Conservation (phyloP, 2,797 vertebrate genomes). For the Sparus aurata region DNA sequence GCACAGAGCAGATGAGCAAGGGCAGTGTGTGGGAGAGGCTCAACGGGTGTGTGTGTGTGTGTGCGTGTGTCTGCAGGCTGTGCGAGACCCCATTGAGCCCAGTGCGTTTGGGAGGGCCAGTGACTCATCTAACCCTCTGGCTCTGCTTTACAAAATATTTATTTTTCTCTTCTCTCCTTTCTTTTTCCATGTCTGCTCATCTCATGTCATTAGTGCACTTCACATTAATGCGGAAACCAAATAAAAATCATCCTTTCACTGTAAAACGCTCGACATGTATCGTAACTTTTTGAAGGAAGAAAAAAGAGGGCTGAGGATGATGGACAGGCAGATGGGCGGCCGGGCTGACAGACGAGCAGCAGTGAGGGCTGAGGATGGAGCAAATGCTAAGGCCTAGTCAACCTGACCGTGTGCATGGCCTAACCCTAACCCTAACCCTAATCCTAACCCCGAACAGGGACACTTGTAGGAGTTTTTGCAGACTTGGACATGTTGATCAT, state of each 20-base stretch:
- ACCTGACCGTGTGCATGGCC: conserved; percentile 53
- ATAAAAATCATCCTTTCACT: conserved; percentile 3
- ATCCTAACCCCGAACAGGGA: too few species aligned
- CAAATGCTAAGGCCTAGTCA: conserved; percentile 51
- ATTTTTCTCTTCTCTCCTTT: conserved; percentile 28
- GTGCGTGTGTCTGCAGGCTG: conserved; percentile 24
- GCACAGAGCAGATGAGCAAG: conserved; percentile 19
- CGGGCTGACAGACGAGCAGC: conserved; percentile 45
- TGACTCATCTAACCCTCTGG: conserved; percentile 63
- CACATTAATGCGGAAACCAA: not conserved
- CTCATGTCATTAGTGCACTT: conserved; percentile 27
- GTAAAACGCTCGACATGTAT: not conserved
- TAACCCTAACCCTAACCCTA: too few species aligned
- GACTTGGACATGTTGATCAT: not conserved
- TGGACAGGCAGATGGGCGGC: too few species aligned
- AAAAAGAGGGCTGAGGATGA: conserved; percentile 12
- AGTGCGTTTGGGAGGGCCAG: conserved; percentile 28
- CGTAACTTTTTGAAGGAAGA: not conserved
- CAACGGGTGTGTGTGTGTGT: not conserved
- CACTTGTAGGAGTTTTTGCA: not conserved
- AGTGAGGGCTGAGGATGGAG: conserved; percentile 28
- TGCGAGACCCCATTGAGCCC: conserved; percentile 44
- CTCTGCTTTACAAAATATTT: conserved; percentile 58
- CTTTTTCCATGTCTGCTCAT: not conserved
- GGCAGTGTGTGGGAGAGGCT: conserved; percentile 24